These are phyloP conservation scores for Cebus imitator DNA, from an alignment of 2,113 vertebrate genomes.

Conservation along the genomic window DNA sequence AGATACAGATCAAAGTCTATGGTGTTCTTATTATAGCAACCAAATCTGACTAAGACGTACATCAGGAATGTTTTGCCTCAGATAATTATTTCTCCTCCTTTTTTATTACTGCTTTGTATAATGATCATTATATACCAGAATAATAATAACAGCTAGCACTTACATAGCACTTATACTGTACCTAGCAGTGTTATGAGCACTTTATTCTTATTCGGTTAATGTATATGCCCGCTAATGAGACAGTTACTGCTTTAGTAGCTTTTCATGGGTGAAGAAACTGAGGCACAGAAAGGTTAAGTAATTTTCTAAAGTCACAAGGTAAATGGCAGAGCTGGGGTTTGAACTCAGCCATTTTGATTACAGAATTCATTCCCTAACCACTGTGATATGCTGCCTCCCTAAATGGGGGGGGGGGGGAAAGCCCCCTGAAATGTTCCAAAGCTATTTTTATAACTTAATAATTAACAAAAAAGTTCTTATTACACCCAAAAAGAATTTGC, in stretches of 20 bases:
- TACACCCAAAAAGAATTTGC: neutral
- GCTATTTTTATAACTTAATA: constrained; percentile 10
- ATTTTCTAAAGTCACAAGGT: constrained; percentile 15
- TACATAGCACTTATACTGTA: neutral
- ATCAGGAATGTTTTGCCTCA: constrained; percentile 22
- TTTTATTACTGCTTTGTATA: neutral
- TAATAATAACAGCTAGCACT: neutral
- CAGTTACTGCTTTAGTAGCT: neutral
- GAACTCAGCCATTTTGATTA: neutral
- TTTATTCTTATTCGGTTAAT: neutral
- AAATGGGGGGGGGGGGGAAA: neutral
- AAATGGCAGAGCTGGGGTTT: neutral
- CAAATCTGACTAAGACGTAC: neutral
- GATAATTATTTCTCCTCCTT: neutral
- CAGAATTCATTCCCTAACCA: neutral
- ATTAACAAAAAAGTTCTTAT: neutral
- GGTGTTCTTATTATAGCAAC: neutral
- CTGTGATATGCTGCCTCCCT: neutral
- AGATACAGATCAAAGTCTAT: neutral
- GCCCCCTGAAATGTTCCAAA: neutral
- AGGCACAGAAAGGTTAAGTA: neutral
- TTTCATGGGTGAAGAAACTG: constrained; percentile 1
- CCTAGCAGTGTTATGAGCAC: neutral
- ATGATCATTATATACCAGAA: neutral
- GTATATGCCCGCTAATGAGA: neutral